phyloP scores from a whole-genome alignment of 53 echinoderm and acorn worm genomes.

The Stichopus horrens region DNA sequence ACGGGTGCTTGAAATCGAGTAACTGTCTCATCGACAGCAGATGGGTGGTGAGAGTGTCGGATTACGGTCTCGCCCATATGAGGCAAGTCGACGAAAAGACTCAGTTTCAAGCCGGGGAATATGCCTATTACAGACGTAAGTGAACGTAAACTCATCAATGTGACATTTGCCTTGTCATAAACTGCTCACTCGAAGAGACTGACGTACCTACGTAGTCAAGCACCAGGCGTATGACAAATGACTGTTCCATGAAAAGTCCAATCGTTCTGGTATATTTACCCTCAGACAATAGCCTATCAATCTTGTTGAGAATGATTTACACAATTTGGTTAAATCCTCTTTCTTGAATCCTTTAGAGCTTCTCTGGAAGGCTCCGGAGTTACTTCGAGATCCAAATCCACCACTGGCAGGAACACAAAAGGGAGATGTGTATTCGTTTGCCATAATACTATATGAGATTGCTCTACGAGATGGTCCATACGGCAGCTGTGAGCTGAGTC shows the following conservation, averaged over 20 bases:
- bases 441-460: constrained; percentile 90
- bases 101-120: constrained; percentile 31
- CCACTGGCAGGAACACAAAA: constrained; percentile 80
- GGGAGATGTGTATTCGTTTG: constrained; percentile 82
- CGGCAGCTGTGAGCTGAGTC: constrained; percentile 73
- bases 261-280: neutral
- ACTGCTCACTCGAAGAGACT: neutral
- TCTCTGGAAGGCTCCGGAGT: constrained; percentile 89
- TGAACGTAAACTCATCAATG: too few species aligned
- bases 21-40: constrained; percentile 96
- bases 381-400: constrained; percentile 64
- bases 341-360: constrained; percentile 39
- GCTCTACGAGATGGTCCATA: constrained; percentile 82
- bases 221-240: too few species aligned
- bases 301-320: neutral
- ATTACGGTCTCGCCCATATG: constrained; percentile 81
- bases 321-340: neutral
- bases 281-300: neutral
- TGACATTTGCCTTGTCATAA: too few species aligned
- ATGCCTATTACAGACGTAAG: constrained; percentile 89
- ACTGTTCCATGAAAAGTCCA: too few species aligned
- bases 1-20: constrained; percentile 89
- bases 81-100: constrained; percentile 17
- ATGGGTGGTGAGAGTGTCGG: constrained; percentile 88
- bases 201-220: neutral